Evolutionary conservation across 1,140 invertebrate species (phyloP), one percentile per base, ranked within the genome.

Genomic region (Papilio dardanus): DNA sequence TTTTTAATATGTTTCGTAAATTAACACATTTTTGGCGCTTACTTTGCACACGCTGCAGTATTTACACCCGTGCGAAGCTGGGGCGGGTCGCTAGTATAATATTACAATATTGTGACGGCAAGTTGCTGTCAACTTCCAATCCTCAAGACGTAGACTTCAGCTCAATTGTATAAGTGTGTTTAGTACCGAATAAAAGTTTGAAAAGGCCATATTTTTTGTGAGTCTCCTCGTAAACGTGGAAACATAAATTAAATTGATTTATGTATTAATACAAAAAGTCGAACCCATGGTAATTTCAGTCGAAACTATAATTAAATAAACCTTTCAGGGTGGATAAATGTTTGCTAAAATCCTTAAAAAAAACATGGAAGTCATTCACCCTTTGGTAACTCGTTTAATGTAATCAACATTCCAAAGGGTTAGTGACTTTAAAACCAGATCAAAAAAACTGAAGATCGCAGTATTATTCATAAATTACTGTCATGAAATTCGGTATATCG

Each of bases 291-390:
- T n/a, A 4, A 19, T 19, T 19, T 19, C 19, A n/a, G 16, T 46
- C n/a, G 0, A 46, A n/a, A 46, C 6, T 16, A 0, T 4, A 46
- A 7, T 46, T n/a, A 6, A 19, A 46, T 7, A 7, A 19, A 19
- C 7, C 3, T 37, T 37, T 37, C 14, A 37, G 3, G 16, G 5
- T 16, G n/a, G 40, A 16, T 42, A 46, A 46, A n/a, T 19, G n/a
- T 6, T 37, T 37, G 35, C 2, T 2, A 37, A 37, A 46, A 5
- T 19, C 5, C n/a, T 46, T 6, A 46, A 6, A n/a, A 14, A 42
- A 42, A n/a, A 46, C 16, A 46, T 46, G n/a, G 42, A 46, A n/a
- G 42, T 46, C 42, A 46, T 19, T 46, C 42, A 46, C 42, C 42
- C 42, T 6, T 19, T n/a, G 42, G 7, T 46, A 46, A 46, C 42